phyloP scores from a whole-genome alignment of 2,888 invertebrate genomes.

The Ormyrus pomaceus region DNA sequence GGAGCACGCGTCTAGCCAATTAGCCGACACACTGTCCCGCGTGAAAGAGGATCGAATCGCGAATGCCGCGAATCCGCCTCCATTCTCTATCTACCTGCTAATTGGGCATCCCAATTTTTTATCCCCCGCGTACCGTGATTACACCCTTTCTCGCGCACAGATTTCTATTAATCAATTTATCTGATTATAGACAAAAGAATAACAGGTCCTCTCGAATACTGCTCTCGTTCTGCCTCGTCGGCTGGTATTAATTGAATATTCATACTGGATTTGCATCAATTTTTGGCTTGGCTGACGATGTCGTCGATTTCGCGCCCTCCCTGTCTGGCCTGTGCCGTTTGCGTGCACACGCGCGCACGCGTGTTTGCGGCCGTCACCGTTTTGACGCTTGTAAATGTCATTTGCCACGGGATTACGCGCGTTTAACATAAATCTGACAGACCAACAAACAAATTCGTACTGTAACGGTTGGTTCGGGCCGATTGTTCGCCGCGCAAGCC shows the following conservation, averaged over 20 bases:
- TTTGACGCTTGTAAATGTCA: constrained; percentile 61
- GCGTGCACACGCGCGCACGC: constrained; percentile 51
- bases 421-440: constrained; percentile 63
- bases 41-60: constrained; percentile 53
- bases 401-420: constrained; percentile 61
- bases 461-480: too few species aligned
- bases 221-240: constrained; percentile 25
- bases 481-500: too few species aligned
- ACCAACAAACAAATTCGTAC: constrained; percentile 54
- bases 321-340: constrained; percentile 26
- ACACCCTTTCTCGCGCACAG: too few species aligned
- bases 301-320: neutral
- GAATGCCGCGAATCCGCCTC: constrained; percentile 1
- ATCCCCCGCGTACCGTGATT: too few species aligned
- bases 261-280: constrained; percentile 68
- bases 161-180: too few species aligned
- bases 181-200: neutral
- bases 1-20: constrained; percentile 51
- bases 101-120: too few species aligned
- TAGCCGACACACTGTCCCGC: constrained; percentile 56
- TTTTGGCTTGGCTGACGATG: constrained; percentile 60
- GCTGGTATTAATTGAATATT: constrained; percentile 66
- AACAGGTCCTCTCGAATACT: neutral
- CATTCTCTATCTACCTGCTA: neutral
- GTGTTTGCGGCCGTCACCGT: constrained; percentile 60